Conservation (phyloP, 2,113 vertebrate genomes). For the Prunella himalayana region DNA sequence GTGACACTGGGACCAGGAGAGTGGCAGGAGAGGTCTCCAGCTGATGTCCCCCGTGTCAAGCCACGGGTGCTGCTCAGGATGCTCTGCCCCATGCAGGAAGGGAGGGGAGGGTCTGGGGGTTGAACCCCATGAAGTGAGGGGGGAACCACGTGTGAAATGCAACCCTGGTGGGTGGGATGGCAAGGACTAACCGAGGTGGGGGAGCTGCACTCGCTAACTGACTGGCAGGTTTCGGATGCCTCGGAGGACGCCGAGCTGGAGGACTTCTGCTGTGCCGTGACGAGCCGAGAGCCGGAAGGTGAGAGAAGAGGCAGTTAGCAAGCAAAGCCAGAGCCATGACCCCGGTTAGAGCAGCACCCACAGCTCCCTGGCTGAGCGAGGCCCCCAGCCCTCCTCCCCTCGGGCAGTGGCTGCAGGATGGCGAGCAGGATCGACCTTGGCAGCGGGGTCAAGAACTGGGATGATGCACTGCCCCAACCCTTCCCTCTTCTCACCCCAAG, state of each 20-base stretch:
- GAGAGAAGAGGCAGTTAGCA: conserved; percentile 1
- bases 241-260: conserved; percentile 97
- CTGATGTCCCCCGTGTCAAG: background rate
- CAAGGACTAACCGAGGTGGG: conserved; percentile 90
- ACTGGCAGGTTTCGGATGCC: conserved; percentile 96
- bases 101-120: background rate
- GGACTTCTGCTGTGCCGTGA: conserved; percentile 84
- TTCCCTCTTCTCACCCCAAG: background rate
- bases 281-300: background rate
- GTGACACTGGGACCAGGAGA: background rate
- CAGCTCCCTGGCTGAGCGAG: background rate
- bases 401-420: background rate
- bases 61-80: background rate
- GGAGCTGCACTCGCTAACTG: conserved; percentile 97
- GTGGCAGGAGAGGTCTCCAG: background rate
- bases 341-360: background rate
- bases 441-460: fast-evolving
- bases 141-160: fast-evolving
- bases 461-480: background rate
- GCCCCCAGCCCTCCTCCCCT: background rate
- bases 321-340: background rate
- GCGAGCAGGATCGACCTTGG: fast-evolving
- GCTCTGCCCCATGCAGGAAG: background rate
- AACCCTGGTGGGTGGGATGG: background rate
- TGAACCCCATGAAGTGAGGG: background rate